Conservation (phyloP, 2,113 vertebrate species). For the Halcyon senegalensis region DNA sequence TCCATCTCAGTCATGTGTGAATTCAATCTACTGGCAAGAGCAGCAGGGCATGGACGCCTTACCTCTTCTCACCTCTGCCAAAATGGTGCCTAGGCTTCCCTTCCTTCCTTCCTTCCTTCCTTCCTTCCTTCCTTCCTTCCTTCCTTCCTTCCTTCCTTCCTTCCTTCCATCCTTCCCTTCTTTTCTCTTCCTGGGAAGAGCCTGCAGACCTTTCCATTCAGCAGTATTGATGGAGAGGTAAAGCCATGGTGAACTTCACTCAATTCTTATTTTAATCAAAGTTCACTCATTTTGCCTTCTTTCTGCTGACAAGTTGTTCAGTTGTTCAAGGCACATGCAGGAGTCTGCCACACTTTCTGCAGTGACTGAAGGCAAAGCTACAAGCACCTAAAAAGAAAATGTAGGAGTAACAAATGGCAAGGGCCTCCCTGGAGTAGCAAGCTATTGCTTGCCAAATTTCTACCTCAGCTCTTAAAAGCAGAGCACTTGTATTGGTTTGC, state of each 20-base stretch:
- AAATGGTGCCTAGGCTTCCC: background rate
- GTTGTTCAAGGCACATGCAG: background rate
- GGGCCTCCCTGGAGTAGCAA: background rate
- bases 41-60: background rate
- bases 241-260: background rate
- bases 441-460: background rate
- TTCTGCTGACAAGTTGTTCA: background rate
- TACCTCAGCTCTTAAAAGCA: background rate
- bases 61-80: background rate
- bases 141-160: too few species aligned
- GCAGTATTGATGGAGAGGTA: background rate
- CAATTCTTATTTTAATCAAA: background rate
- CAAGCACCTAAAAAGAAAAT: constrained; percentile 4
- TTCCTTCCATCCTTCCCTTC: background rate
- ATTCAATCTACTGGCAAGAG: background rate
- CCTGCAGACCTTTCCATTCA: background rate
- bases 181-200: background rate
- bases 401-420: background rate
- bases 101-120: too few species aligned
- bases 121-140: too few species aligned
- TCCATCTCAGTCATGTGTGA: background rate
- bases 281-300: background rate
- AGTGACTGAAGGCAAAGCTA: constrained; percentile 3
- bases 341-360: constrained; percentile 29
- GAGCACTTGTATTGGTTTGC: background rate